Base-by-base conservation (phyloP, 2,888 invertebrate species). In the Drosophila koepferae region DNA sequence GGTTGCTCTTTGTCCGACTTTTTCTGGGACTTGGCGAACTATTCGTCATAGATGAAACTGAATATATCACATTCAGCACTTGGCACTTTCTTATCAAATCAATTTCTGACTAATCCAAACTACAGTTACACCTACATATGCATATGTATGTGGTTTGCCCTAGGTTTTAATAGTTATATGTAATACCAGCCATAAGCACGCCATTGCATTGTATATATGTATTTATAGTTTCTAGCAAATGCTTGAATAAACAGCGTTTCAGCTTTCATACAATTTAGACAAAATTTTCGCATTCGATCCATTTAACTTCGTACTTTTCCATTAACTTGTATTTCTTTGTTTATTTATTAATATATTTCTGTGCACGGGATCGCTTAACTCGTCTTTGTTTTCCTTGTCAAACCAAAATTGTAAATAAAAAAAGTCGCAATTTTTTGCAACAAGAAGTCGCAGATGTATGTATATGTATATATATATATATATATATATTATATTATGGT, bases 301-400 rank as follows among this genome's bases (percentile, higher is more conserved):
- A 58, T 49, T n/a, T 40, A 18, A 23, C 61, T n/a, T 34, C 41
- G 46, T 43, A 34, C 8, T 31, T 38, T 63, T 51, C 10, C n/a
- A 23, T 40, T 14, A 43, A 12, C 16, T 36, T 9, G 40, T 31
- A 41, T 67, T 62, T 74, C 71, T 81, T 79, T 83, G 83, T 76
- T 83, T 69, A 55, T 71, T 69, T 67, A 68, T 74, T 79, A 51
- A 70, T 72, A 69, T 77, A 65, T 74, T 79, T 72, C 59, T 70
- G 63, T 54, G 58, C 31, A 48, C 64, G 55, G 56, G 72, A 67
- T 65, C 55, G 49, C 40, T 58, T 44, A 56, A 69, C 63, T 64
- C 65, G 41, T 63, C 74, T 72, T 72, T 80, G 72, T 82, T 68
- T 67, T 64, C 44, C 55, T 54, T 48, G 54, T 44, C 51, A 56